A percentile compares a stretch with the other conserved stretches of the same genome.
These are phyloP conservation scores for Reticulitermes speratus DNA, from an alignment of 1,140 invertebrate species.

Conservation along the genomic window DNA sequence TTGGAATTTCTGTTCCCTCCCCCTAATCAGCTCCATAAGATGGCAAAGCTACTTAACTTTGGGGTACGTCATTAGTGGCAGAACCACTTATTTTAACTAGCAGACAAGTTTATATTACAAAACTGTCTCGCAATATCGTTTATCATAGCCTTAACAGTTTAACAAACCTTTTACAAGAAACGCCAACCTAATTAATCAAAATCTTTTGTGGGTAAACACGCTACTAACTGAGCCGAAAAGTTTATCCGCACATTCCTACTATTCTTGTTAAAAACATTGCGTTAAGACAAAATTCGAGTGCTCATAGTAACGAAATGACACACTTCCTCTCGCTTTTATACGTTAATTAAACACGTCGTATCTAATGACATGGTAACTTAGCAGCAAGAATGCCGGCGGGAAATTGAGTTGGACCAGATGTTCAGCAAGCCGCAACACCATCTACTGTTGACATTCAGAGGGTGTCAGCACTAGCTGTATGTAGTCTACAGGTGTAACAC, in stretches of 20 bases:
- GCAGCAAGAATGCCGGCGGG: too few species aligned
- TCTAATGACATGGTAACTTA: too few species aligned
- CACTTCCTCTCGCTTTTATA: too few species aligned
- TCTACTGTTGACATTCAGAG: too few species aligned
- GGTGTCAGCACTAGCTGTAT: too few species aligned
- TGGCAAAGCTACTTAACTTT: constrained; percentile 7
- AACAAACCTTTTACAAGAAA: constrained; percentile 17
- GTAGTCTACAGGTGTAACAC: too few species aligned
- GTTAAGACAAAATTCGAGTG: too few species aligned
- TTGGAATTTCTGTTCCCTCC: neutral
- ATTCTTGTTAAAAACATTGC: too few species aligned
- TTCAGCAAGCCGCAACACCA: too few species aligned
- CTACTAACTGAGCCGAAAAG: neutral
- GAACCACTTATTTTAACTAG: constrained; percentile 12
- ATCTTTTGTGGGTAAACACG: constrained; percentile 9
- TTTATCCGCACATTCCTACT: neutral
- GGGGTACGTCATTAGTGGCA: neutral
- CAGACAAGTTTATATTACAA: constrained; percentile 17
- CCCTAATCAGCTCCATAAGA: neutral
- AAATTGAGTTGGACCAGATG: too few species aligned
- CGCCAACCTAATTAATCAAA: constrained; percentile 12
- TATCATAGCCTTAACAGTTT: constrained; percentile 1
- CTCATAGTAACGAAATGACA: too few species aligned
- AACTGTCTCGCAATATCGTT: constrained; percentile 15
- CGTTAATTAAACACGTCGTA: too few species aligned